These are phyloP conservation scores for Garra rufa DNA, from an alignment of 2,113 vertebrate genomes.

Conservation along the genomic window DNA sequence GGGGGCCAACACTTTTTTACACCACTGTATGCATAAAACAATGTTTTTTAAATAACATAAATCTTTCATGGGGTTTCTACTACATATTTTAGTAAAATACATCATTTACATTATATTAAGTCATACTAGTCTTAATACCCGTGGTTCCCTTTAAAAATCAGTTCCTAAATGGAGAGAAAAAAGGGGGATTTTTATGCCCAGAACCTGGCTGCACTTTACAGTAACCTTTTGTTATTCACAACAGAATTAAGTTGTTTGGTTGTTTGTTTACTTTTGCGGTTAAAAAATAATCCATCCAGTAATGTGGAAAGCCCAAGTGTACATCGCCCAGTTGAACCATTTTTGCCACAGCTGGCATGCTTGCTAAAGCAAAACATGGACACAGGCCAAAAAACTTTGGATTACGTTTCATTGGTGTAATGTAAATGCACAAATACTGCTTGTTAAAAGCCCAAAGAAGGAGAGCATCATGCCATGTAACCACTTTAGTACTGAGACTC, in stretches of 20 bases:
- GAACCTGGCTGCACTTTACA: conserved; percentile 22
- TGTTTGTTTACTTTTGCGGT: conserved; percentile 56
- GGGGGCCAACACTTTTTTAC: too few species aligned
- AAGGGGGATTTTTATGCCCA: background rate
- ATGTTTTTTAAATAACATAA: too few species aligned
- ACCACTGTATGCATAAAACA: too few species aligned
- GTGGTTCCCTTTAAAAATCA: background rate
- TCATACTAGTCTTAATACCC: too few species aligned
- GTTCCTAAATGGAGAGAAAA: background rate
- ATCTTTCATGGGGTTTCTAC: too few species aligned
- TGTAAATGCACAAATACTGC: background rate
- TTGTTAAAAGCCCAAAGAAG: background rate
- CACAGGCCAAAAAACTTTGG: background rate
- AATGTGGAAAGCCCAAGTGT: conserved; percentile 60
- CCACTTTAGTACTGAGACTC: background rate
- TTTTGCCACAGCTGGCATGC: background rate
- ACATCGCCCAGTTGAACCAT: conserved; percentile 51
- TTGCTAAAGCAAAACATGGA: conserved; percentile 3
- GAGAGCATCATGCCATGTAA: background rate
- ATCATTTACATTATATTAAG: too few species aligned
- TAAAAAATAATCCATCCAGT: conserved; percentile 63
- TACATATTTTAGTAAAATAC: too few species aligned
- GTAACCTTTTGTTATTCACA: conserved; percentile 52
- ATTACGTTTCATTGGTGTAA: background rate
- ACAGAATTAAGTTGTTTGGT: conserved; percentile 48